Conservation (phyloP, 2,113 vertebrate genomes). For the Callocephalon fimbriatum region DNA sequence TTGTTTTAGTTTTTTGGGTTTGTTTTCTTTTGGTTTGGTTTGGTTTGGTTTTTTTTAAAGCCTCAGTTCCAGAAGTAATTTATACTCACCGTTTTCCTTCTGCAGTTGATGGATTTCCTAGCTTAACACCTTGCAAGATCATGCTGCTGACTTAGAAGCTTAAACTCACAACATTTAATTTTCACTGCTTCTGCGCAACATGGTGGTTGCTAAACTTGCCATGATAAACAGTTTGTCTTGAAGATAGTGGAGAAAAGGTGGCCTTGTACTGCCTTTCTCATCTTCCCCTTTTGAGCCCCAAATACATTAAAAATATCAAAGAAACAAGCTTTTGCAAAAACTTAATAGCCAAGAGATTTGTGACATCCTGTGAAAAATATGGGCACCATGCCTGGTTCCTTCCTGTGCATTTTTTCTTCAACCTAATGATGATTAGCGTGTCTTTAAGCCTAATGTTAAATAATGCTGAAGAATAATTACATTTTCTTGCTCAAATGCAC, state of each 20-base stretch:
- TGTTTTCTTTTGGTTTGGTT: background rate
- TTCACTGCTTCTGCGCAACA: background rate
- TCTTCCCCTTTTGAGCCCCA: background rate
- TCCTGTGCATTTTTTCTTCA: background rate
- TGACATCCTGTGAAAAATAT: background rate
- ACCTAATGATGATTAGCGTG: background rate
- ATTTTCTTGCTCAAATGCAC: conserved; percentile 29
- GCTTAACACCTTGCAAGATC: background rate
- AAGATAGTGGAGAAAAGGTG: background rate
- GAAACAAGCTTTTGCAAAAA: background rate
- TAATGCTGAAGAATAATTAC: conserved; percentile 39
- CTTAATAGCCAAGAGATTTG: background rate
- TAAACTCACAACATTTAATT: background rate
- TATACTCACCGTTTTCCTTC: background rate
- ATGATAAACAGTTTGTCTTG: background rate
- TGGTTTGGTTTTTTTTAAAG: background rate
- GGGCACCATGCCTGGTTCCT: background rate
- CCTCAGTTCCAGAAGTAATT: background rate
- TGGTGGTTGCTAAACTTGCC: background rate
- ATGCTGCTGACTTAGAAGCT: background rate
- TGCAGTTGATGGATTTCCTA: background rate
- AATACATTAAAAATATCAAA: background rate
- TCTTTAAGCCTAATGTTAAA: conserved; percentile 18
- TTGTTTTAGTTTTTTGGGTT: background rate
- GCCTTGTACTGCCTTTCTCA: background rate